Base-by-base conservation (phyloP, 2,797 vertebrate species). In the Crenichthys baileyi region DNA sequence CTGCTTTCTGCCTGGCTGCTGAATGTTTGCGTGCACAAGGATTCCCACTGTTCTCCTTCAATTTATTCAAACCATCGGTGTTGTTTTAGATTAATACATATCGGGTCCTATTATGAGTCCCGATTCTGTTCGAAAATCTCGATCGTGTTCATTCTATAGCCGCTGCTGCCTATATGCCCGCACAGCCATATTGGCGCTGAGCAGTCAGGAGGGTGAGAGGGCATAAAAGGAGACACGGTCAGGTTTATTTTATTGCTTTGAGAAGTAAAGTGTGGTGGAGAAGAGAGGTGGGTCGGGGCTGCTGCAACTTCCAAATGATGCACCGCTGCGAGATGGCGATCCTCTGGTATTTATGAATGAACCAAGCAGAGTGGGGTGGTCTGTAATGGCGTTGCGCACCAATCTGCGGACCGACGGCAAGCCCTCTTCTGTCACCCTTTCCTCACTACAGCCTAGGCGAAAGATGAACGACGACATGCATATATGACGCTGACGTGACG, bases 311-410 rank as follows among this genome's bases (percentile, higher is more conserved):
- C 73, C 85, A 91, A 91, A 93, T 85, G 87, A 92, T 90, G 90
- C 92, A 91, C 88, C 81, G 78, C 88, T 86, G 90, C 72, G 92
- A 93, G 90, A 94, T 94, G 91, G 89, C 92, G 92, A 93, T 93
- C 91, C 92, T 93, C 88, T 76, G 94, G 87, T 94, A 94, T 96
- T 96, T 95, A 95, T 96, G 95, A 96, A 96, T 95, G 95, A 95
- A 95, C 88, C 89, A 11, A 71, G 82, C 77, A 46, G 90, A 91
- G 90, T 88, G 80, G 87, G 89, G 83, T 84, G 88, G 81, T 89
- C 91, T 90, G 88, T 93, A 94, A 94, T 94, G 92, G 94, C 93
- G 94, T 65, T 93, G 91, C 84, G 88, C 91, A 92, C 88, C 89
- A 89, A 88, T 90, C 87, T 91, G 91, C 86, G 76, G 88, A 81